Evolutionary conservation across 2,888 invertebrate genomes (phyloP).

Genomic region (Cephus pygmeus): DNA sequence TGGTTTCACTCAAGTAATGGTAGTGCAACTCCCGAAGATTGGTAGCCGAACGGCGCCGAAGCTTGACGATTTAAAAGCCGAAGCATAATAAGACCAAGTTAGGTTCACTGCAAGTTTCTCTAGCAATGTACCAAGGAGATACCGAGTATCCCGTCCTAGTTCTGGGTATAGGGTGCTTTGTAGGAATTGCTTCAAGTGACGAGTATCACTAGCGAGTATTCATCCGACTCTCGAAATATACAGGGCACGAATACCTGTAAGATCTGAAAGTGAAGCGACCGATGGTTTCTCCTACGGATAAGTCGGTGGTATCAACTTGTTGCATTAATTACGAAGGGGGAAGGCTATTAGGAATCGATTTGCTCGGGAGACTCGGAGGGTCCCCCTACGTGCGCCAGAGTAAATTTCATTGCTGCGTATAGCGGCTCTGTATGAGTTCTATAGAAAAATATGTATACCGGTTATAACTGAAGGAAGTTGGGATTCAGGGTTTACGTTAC

Average conservation of each 20-base stretch:
- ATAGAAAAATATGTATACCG: background rate
- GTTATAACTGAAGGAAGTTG: too few relatives aligned
- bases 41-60: background rate
- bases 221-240: background rate
- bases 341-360: conserved; percentile 65
- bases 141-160: background rate
- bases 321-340: conserved; percentile 63
- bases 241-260: background rate
- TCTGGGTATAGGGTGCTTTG: background rate
- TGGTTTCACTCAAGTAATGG: background rate
- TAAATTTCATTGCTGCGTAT: background rate
- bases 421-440: background rate
- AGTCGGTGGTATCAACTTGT: conserved; percentile 65
- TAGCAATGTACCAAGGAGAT: background rate
- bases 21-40: background rate
- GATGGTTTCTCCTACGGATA: conserved; percentile 41
- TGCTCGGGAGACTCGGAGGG: conserved; percentile 39
- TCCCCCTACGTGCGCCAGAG: background rate
- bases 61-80: background rate
- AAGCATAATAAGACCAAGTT: background rate
- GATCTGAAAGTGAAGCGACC: background rate
- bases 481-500: too few relatives aligned
- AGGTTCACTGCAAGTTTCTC: background rate
- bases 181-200: background rate
- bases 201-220: background rate